Evolutionary conservation across 2,797 vertebrate genomes (phyloP).

Genomic region (Melanotaenia maccullochi): DNA sequence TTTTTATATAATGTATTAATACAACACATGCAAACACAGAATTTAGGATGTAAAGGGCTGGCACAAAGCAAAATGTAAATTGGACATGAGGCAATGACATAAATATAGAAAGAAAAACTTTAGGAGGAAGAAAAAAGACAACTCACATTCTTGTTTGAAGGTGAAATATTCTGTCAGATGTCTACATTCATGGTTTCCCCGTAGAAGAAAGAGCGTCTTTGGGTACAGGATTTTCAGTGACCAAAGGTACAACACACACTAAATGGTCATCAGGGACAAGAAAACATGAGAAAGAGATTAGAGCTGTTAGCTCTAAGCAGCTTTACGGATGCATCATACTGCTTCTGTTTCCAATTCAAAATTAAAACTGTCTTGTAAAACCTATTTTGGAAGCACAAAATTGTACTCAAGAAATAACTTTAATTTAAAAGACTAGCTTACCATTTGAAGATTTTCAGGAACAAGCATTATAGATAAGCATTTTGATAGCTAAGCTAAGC

Average conservation of each 20-base stretch:
- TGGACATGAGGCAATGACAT: not conserved
- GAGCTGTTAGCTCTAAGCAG: not conserved
- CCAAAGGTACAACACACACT: slow-evolving; percentile 91
- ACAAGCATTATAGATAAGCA: no score
- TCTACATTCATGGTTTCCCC: slow-evolving; percentile 91
- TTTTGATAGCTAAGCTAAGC: no score
- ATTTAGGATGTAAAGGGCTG: not conserved
- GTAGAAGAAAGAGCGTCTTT: slow-evolving; percentile 89
- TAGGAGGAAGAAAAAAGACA: slow-evolving; percentile 7
- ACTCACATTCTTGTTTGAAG: slow-evolving; percentile 92
- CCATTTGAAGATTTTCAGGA: no score
- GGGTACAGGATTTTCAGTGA: slow-evolving; percentile 90
- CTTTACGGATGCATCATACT: not conserved
- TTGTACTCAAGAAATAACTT: no score
- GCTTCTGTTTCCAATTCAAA: not conserved
- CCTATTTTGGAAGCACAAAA: not conserved
- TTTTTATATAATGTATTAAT: not conserved
- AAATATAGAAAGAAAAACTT: slow-evolving; percentile 1
- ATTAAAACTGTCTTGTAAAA: not conserved
- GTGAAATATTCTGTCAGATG: slow-evolving; percentile 92
- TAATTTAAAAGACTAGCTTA: no score
- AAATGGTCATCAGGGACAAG: slow-evolving; percentile 49
- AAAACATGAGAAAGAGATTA: slow-evolving; percentile 17
- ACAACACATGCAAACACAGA: not conserved
- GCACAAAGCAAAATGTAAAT: no score